Base-by-base conservation (phyloP, 2,113 vertebrate species). In the Tor tambroides region DNA sequence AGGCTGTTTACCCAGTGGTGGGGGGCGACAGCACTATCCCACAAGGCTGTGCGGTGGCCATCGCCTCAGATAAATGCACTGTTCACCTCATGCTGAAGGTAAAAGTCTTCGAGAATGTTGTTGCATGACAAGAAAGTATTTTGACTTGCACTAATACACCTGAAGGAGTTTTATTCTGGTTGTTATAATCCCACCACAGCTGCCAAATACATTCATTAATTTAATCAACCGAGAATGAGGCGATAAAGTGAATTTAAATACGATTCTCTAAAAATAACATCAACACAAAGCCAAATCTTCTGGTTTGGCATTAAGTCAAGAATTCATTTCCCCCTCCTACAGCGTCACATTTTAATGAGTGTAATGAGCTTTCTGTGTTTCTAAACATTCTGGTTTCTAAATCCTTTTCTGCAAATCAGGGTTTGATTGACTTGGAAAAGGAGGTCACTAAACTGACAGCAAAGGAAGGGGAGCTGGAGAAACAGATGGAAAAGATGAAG, bases 21-120 rank as follows among this genome's bases (percentile, higher is more conserved):
- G 92, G 88, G 28, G 90, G 89, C 79, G 61, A 94, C 92, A 41
- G 87, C 76, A 69, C 92, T 54, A 82, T 94, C 54, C 97, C 97
- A 10, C 92, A 92, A 59, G 97, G 97, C 86, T 97, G 96, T 0
- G 97, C 97, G 0, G 95, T 98, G 82, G 97, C 96, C 23, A 95
- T 98, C 65, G 96, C 96, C 8, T 97, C 96, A 1, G 96, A 98
- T 92, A 94, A 95, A 87, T 97, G 97, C 86, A 96, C 96, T 0
- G 95, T 97, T 85, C 96, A 97, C 92, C 96, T 98, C 81, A 92
- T 96, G 93, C 96, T 98, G 77, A 97, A 96, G 95, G 96, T 96
- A 93, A 91, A 26, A 10, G 32, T 43, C 30, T 56, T 15, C 7
- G 43, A 10, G 54, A 88, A 32, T 10, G 21, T 46, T 79, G 30